Evolutionary conservation across 1,140 invertebrate species (phyloP).

Genomic region (Cepaea nemoralis): DNA sequence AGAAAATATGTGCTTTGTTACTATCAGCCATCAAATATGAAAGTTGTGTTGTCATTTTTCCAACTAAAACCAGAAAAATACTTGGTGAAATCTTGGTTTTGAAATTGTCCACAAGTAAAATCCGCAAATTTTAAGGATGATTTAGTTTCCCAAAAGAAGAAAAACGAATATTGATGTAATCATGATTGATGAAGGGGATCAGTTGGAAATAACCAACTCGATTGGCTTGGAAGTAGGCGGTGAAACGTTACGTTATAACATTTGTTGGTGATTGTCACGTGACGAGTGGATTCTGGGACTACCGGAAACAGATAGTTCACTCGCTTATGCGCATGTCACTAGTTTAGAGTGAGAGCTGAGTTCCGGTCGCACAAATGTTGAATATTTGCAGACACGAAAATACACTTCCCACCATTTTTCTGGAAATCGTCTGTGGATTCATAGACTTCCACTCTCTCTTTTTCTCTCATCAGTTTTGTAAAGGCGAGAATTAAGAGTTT

Average conservation of each 20-base stretch:
- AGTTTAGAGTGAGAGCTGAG: background rate
- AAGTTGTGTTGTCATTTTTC: too few species aligned
- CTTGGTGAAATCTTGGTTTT: too few species aligned
- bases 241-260: background rate
- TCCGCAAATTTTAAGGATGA: too few species aligned
- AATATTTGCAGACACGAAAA: conserved; percentile 18
- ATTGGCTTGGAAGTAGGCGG: background rate
- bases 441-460: background rate
- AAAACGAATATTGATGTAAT: background rate
- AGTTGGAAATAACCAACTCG: background rate
- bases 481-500: background rate
- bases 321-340: conserved; percentile 12
- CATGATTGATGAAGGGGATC: background rate
- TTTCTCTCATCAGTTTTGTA: background rate
- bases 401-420: conserved; percentile 8
- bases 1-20: too few species aligned
- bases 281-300: background rate
- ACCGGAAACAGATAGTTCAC: background rate
- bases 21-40: too few species aligned
- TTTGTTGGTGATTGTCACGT: background rate
- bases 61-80: too few species aligned
- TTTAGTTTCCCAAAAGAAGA: too few species aligned
- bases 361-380: conserved; percentile 11
- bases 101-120: too few species aligned
- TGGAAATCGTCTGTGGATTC: background rate